Conservation (phyloP, 2,113 vertebrate species). For the Cinclus cinclus region DNA sequence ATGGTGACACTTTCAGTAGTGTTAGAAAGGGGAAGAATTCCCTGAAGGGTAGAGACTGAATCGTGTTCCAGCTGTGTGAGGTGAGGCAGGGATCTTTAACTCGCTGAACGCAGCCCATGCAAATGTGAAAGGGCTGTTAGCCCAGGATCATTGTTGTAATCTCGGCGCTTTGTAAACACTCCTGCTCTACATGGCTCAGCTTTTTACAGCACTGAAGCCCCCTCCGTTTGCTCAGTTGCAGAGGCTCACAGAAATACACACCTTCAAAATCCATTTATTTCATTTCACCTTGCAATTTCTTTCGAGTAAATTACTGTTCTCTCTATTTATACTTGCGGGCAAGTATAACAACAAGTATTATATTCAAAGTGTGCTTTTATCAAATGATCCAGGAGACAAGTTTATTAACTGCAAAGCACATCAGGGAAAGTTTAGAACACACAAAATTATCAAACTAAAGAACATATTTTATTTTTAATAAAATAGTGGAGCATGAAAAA, state of each 20-base stretch:
- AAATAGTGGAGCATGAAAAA: constrained; percentile 85
- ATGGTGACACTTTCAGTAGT: accelerated
- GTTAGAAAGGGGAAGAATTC: not conserved
- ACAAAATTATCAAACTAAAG: constrained; percentile 81
- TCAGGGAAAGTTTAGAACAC: not conserved
- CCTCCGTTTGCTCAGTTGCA: not conserved
- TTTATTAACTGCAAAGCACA: constrained; percentile 49
- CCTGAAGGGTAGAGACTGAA: not conserved
- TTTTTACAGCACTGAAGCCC: constrained; percentile 10
- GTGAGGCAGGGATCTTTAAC: not conserved
- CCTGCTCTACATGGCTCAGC: not conserved
- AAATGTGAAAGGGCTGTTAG: constrained; percentile 42
- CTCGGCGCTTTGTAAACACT: constrained; percentile 47
- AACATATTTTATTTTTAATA: constrained; percentile 89
- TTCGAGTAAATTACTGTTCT: not conserved
- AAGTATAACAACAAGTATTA: not conserved
- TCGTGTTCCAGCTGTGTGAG: not conserved
- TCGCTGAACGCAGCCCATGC: not conserved
- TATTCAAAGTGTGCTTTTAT: constrained; percentile 8
- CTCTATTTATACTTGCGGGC: not conserved
- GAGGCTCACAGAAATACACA: not conserved
- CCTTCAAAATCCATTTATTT: not conserved
- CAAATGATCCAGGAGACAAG: not conserved
- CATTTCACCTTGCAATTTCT: not conserved
- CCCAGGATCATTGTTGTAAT: constrained; percentile 46